Evolutionary conservation across 2,113 vertebrate genomes (phyloP).

Genomic region (Vidua chalybeata): DNA sequence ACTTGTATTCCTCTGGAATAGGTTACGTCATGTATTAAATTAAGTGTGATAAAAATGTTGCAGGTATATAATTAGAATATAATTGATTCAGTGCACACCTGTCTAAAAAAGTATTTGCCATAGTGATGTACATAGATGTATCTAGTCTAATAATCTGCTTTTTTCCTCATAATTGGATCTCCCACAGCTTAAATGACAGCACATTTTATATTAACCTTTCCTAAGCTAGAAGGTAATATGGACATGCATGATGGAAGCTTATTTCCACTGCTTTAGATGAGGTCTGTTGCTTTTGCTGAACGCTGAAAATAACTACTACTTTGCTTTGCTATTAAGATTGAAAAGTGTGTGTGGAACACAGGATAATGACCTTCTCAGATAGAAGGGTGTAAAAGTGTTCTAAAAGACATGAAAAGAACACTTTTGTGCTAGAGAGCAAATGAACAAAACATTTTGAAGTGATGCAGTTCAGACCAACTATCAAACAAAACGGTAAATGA

Average conservation of each 20-base stretch:
- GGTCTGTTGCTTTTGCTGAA: neutral
- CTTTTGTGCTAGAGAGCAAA: neutral
- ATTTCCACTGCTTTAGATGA: neutral
- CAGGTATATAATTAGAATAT: constrained; percentile 59
- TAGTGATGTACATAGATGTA: constrained; percentile 34
- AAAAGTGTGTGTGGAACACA: neutral
- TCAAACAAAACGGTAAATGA: neutral
- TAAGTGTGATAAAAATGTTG: constrained; percentile 33
- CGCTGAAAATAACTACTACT: neutral
- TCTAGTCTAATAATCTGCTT: constrained; percentile 53
- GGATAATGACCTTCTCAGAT: neutral
- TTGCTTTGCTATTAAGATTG: neutral
- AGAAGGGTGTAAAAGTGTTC: neutral
- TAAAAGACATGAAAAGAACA: neutral
- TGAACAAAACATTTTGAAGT: neutral
- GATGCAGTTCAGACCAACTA: neutral
- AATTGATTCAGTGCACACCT: constrained; percentile 58
- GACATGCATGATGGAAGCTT: constrained; percentile 32
- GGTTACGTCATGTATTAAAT: constrained; percentile 5
- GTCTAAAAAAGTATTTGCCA: constrained; percentile 35
- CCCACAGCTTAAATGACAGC: neutral
- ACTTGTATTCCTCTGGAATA: neutral
- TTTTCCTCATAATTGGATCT: constrained; percentile 50
- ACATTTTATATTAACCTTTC: constrained; percentile 54
- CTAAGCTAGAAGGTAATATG: constrained; percentile 23